A percentile compares a stretch with the other conserved stretches of the same genome.
These are phyloP conservation scores for Nycticryphes semicollaris DNA, from an alignment of 2,113 vertebrate genomes.

Conservation along the genomic window DNA sequence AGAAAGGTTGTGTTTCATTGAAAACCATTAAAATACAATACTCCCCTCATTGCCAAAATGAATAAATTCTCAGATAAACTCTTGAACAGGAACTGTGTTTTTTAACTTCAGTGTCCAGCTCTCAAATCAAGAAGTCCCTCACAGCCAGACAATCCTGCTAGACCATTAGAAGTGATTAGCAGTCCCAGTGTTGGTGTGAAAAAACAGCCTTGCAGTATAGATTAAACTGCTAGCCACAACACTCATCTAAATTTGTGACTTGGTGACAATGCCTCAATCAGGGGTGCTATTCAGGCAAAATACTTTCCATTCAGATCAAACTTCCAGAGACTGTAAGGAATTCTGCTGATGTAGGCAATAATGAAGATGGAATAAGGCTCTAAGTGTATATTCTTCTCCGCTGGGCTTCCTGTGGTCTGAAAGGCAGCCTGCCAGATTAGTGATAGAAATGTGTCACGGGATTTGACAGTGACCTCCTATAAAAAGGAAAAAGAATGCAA, in stretches of 20 bases:
- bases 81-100: not conserved
- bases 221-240: conserved; percentile 52
- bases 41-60: not conserved
- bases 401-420: conserved; percentile 41
- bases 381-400: conserved; percentile 22
- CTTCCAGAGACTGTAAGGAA: conserved; percentile 25
- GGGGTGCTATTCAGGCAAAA: conserved; percentile 52
- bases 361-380: conserved; percentile 41
- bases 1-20: not conserved
- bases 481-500: conserved; percentile 3
- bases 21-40: not conserved
- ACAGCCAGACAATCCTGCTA: not conserved
- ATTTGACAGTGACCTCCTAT: conserved; percentile 9
- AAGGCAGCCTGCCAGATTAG: conserved; percentile 37
- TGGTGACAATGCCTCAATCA: conserved; percentile 45
- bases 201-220: not conserved
- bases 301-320: conserved; percentile 48
- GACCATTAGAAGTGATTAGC: conserved; percentile 25
- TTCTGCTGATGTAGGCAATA: conserved; percentile 19
- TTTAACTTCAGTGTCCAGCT: not conserved
- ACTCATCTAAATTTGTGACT: conserved; percentile 45
- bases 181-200: not conserved
- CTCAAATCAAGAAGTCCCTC: not conserved
- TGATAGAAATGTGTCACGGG: not conserved
- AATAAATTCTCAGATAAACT: not conserved